These are phyloP conservation scores for Chironomus riparius DNA, from an alignment of 2,888 invertebrate species.

Conservation along the genomic window DNA sequence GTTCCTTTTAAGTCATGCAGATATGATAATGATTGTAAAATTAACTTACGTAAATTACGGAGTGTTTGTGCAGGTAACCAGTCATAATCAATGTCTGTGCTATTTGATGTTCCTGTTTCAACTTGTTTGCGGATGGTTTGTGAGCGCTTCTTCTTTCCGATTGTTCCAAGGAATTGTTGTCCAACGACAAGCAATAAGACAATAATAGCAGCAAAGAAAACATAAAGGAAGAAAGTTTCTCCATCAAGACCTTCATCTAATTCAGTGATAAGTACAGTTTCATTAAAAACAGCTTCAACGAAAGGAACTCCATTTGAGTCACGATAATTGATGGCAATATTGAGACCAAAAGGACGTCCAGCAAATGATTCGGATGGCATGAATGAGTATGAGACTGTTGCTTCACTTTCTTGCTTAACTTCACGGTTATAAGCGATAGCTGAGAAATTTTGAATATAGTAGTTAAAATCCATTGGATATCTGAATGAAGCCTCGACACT, in stretches of 20 bases:
- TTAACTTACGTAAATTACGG: constrained; percentile 69
- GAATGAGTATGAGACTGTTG: constrained; percentile 91
- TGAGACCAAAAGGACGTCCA: constrained; percentile 91
- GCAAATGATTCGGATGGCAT: constrained; percentile 94
- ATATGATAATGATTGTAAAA: too few species aligned
- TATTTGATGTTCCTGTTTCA: constrained; percentile 85
- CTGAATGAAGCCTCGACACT: constrained; percentile 95
- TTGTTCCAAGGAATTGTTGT: constrained; percentile 80
- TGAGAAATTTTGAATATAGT: constrained; percentile 97
- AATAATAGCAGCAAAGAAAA: constrained; percentile 84
- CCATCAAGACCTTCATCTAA: constrained; percentile 95
- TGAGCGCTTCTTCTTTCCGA: constrained; percentile 55
- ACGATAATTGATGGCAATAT: constrained; percentile 84
- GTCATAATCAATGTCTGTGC: constrained; percentile 91
- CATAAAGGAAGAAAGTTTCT: constrained; percentile 96
- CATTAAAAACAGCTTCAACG: constrained; percentile 91
- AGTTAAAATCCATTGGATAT: constrained; percentile 97
- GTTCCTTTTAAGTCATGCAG: too few species aligned
- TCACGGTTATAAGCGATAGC: constrained; percentile 77
- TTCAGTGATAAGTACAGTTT: constrained; percentile 92
- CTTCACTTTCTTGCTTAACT: constrained; percentile 85
- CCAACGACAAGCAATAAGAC: constrained; percentile 80
- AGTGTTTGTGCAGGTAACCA: constrained; percentile 93
- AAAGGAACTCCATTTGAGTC: constrained; percentile 57
- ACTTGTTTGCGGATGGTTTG: constrained; percentile 53